phyloP scores from a whole-genome alignment of 1,140 invertebrate species.

The Bacillus rossius region DNA sequence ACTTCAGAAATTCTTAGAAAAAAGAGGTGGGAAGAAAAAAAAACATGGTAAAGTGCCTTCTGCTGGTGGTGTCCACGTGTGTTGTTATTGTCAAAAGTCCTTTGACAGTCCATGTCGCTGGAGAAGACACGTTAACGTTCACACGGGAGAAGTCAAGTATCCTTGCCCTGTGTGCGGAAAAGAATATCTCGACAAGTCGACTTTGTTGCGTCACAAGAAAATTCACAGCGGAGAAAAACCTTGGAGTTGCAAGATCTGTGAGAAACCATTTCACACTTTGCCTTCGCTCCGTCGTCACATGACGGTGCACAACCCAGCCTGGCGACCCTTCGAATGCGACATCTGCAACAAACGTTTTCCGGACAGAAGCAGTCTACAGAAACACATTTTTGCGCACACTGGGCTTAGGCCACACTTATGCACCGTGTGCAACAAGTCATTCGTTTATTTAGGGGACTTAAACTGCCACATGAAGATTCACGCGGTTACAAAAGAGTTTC shows the following conservation, averaged over 20 bases:
- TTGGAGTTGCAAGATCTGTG: conserved; percentile 6
- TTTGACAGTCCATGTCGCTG: too few relatives aligned
- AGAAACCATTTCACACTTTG: conserved; percentile 3
- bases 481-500: conserved; percentile 18
- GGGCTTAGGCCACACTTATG: conserved; percentile 16
- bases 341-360: conserved; percentile 9
- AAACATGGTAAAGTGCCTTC: too few relatives aligned
- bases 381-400: conserved; percentile 19
- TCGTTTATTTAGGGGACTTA: conserved; percentile 18
- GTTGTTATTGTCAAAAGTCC: too few relatives aligned
- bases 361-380: conserved; percentile 2
- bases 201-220: conserved; percentile 1
- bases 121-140: conserved; percentile 6
- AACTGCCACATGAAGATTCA: conserved; percentile 20
- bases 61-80: too few relatives aligned
- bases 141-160: conserved; percentile 8
- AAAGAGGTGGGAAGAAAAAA: too few relatives aligned
- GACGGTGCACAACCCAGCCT: conserved; percentile 6
- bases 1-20: too few relatives aligned
- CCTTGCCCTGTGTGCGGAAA: conserved; percentile 8
- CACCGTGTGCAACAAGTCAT: conserved; percentile 17
- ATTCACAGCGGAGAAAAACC: conserved; percentile 11
- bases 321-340: conserved; percentile 1
- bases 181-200: conserved; percentile 4
- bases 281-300: conserved; percentile 9